Evolutionary conservation across 1,140 invertebrate species (phyloP).

Genomic region (Drosophila funebris): DNA sequence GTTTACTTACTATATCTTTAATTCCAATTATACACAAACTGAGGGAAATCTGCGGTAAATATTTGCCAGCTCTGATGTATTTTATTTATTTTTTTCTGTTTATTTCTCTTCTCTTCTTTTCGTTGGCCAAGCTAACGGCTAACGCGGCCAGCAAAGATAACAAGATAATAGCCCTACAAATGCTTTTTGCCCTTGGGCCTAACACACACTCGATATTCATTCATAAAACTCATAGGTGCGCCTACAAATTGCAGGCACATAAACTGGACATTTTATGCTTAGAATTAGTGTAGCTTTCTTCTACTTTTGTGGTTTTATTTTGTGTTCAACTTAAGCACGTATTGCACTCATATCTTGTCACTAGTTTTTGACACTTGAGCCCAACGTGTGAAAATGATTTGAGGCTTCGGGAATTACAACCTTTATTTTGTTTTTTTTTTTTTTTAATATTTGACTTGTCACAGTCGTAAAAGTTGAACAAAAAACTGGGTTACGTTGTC

Average conservation of each 20-base stretch:
- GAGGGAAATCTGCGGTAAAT: conserved; percentile 27
- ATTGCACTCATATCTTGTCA: background rate
- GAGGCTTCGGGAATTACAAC: conserved; percentile 64
- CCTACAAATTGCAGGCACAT: conserved; percentile 19
- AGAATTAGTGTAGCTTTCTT: background rate
- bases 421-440: no score
- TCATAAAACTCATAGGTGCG: conserved; percentile 48
- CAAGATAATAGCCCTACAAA: conserved; percentile 24
- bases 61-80: conserved; percentile 32
- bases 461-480: conserved; percentile 50
- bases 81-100: conserved; percentile 2
- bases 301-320: background rate
- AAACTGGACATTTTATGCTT: no score
- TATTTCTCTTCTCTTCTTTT: conserved; percentile 19
- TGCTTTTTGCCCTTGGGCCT: conserved; percentile 34
- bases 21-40: conserved; percentile 68
- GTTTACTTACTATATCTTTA: conserved; percentile 72
- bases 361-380: conserved; percentile 27
- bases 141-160: background rate
- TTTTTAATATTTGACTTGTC: conserved; percentile 59
- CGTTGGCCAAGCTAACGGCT: conserved; percentile 17
- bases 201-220: conserved; percentile 46
- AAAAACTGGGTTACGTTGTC: conserved; percentile 59
- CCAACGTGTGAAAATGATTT: conserved; percentile 67
- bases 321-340: background rate